Conservation (phyloP, 2,797 vertebrate genomes). For the Poeciliopsis infans region DNA sequence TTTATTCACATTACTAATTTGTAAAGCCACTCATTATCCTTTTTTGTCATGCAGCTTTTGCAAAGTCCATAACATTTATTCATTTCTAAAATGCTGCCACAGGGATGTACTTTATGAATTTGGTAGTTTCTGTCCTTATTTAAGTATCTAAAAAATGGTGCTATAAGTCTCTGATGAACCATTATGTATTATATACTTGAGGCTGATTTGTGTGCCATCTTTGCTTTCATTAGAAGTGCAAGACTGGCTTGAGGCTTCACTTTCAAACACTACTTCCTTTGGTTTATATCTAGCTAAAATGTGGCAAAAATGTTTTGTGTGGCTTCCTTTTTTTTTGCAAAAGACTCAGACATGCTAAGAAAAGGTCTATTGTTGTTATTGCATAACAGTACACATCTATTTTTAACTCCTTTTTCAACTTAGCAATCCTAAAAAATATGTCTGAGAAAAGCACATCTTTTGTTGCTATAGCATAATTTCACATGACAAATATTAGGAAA, state of each 20-base stretch:
- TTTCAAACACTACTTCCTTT: constrained; percentile 31
- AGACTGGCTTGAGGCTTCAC: constrained; percentile 24
- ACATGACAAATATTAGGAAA: not conserved
- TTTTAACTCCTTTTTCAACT: not conserved
- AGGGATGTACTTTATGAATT: not conserved
- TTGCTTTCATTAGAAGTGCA: constrained; percentile 21
- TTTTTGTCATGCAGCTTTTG: not conserved
- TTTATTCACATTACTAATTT: not conserved
- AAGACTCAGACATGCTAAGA: constrained; percentile 2
- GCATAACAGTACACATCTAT: constrained; percentile 7
- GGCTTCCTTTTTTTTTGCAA: constrained; percentile 2
- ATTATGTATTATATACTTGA: constrained; percentile 20
- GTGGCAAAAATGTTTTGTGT: constrained; percentile 9
- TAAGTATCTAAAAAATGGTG: constrained; percentile 22
- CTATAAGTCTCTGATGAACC: constrained; percentile 15
- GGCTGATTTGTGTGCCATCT: constrained; percentile 27
- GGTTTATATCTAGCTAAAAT: constrained; percentile 37
- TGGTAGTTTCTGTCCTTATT: not conserved
- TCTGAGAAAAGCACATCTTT: not conserved
- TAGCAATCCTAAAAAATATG: not conserved
- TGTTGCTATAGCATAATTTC: constrained; percentile 2
- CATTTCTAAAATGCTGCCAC: constrained; percentile 10
- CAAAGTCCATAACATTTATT: not conserved
- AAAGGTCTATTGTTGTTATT: constrained; percentile 7
- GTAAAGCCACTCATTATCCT: not conserved